Percentiles rank a stretch among this genome's conserved stretches.
These are phyloP conservation scores for Argyrosomus japonicus DNA, from an alignment of 2,113 vertebrate genomes.

Conservation along the genomic window DNA sequence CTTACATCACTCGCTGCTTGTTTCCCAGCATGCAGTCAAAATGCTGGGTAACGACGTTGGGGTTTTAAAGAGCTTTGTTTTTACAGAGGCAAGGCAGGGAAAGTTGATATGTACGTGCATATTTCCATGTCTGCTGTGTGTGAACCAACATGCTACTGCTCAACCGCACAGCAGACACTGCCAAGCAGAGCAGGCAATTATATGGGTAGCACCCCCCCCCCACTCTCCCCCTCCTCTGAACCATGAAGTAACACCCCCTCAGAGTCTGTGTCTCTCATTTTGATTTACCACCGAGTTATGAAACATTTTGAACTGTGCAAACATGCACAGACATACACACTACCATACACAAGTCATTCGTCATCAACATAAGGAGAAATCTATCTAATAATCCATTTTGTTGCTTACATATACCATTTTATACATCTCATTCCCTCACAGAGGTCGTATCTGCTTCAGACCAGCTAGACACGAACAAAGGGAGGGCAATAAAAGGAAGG, in stretches of 20 bases:
- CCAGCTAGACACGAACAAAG: neutral
- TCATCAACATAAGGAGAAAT: neutral
- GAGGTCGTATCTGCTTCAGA: slow-evolving; percentile 6
- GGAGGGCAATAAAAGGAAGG: neutral
- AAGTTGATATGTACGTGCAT: slow-evolving; percentile 74
- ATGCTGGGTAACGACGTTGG: slow-evolving; percentile 30
- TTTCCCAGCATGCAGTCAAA: slow-evolving; percentile 57
- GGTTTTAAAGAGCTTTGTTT: slow-evolving; percentile 64
- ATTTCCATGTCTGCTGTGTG: slow-evolving; percentile 80
- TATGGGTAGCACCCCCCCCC: slow-evolving; percentile 61
- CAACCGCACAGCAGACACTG: slow-evolving; percentile 77
- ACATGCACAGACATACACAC: slow-evolving; percentile 6
- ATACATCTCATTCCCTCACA: neutral
- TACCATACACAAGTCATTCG: neutral
- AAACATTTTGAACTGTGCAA: slow-evolving; percentile 45
- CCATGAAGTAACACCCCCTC: slow-evolving; percentile 68
- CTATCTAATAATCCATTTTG: neutral
- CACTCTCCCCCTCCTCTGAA: slow-evolving; percentile 37
- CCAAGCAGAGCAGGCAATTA: slow-evolving; percentile 78
- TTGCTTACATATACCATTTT: neutral
- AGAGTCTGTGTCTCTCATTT: slow-evolving; percentile 63
- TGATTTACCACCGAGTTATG: slow-evolving; percentile 66
- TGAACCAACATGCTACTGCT: slow-evolving; percentile 78
- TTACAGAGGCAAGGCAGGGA: slow-evolving; percentile 52
- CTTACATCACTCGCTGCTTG: slow-evolving; percentile 66